phyloP scores from a whole-genome alignment of 2,113 vertebrate species.

The Emydura subglobosa region DNA sequence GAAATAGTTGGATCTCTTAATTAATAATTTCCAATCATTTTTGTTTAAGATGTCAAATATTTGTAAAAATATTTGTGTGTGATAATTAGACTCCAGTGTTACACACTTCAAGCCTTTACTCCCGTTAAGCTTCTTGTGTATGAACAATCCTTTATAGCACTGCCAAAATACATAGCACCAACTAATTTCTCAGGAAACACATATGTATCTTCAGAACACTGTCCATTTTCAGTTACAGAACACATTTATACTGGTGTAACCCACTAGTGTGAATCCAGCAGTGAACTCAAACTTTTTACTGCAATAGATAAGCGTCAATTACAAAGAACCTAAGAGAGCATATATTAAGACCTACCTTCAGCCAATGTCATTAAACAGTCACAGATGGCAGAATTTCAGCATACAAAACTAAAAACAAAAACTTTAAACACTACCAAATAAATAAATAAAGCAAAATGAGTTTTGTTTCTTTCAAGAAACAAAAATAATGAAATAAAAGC shows the following conservation, averaged over 20 bases:
- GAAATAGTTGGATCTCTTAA: background rate
- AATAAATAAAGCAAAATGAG: no score
- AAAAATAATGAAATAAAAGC: background rate
- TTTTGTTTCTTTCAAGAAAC: background rate
- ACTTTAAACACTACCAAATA: background rate
- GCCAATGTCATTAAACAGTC: background rate
- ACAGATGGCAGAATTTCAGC: background rate
- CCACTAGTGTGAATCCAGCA: background rate
- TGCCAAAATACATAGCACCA: conserved; percentile 18
- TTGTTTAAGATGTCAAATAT: background rate
- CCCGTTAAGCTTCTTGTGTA: background rate
- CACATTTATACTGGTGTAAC: background rate
- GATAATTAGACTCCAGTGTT: conserved; percentile 17
- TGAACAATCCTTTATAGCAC: background rate
- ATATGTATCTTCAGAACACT: background rate
- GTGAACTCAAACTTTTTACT: conserved; percentile 5
- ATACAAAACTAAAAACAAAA: background rate
- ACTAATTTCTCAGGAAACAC: background rate
- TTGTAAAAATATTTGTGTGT: conserved; percentile 41
- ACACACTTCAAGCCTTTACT: conserved; percentile 27
- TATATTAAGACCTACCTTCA: background rate
- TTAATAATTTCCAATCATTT: conserved; percentile 48
- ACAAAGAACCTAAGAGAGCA: conserved; percentile 3
- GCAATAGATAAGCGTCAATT: background rate
- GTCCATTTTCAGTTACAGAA: background rate